Percentiles rank a stretch among this genome's conserved stretches.
phyloP scores from a whole-genome alignment of 2,797 vertebrate genomes.

The Pogonophryne albipinna region DNA sequence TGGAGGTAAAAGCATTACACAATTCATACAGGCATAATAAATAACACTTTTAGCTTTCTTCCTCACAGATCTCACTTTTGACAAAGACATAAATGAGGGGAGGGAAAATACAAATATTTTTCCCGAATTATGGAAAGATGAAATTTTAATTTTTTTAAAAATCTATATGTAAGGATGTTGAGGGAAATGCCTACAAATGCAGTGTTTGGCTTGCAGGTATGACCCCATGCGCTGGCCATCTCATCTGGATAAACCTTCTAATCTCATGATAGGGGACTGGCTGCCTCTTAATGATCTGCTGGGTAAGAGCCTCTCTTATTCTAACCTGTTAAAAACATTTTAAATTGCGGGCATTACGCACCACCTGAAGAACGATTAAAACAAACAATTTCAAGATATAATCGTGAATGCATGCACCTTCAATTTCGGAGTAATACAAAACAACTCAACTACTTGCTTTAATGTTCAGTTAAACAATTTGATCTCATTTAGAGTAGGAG shows the following conservation, averaged over 20 bases:
- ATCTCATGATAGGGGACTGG: conserved; percentile 75
- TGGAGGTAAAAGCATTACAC: conserved; percentile 66
- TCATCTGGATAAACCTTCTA: conserved; percentile 70
- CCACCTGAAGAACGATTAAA: background rate
- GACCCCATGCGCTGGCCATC: conserved; percentile 64
- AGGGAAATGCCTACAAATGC: background rate
- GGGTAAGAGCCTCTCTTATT: conserved; percentile 49
- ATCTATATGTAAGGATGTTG: background rate
- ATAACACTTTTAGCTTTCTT: background rate
- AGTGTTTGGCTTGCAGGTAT: conserved; percentile 57
- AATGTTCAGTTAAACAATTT: background rate
- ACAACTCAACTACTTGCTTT: background rate
- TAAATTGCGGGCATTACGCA: background rate
- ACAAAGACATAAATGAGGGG: background rate
- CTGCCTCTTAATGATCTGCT: conserved; percentile 79
- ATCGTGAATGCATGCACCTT: background rate
- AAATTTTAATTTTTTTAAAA: background rate
- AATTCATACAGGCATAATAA: background rate
- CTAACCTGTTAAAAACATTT: background rate
- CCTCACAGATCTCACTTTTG: background rate
- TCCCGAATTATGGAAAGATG: background rate
- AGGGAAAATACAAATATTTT: background rate
- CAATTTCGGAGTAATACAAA: conserved; percentile 1
- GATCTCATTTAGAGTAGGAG: background rate
- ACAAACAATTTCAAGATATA: conserved; percentile 4